Evolutionary conservation across 2,797 vertebrate genomes (phyloP).

Genomic region (Lagorchestes hirsutus): DNA sequence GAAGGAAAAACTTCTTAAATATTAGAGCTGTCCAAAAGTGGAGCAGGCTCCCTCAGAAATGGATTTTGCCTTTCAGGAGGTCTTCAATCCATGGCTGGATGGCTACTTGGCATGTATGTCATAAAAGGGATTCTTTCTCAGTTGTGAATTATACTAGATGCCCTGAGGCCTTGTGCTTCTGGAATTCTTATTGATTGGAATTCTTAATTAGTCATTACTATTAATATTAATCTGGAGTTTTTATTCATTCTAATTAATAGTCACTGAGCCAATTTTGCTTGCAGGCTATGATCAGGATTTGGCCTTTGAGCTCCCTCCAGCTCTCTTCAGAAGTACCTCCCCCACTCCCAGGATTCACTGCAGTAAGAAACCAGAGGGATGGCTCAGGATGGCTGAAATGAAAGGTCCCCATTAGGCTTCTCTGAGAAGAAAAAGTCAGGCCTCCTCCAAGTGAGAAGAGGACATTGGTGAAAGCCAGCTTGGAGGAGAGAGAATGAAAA

Average conservation of each 20-base stretch:
- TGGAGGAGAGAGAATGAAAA: background rate
- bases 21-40: background rate
- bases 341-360: background rate
- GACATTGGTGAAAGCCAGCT: background rate
- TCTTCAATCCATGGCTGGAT: background rate
- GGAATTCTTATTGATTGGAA: background rate
- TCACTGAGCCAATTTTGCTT: background rate
- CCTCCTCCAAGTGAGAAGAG: background rate
- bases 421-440: background rate
- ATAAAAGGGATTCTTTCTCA: background rate
- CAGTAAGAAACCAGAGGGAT: background rate
- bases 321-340: background rate
- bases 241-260: background rate
- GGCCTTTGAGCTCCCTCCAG: background rate
- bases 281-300: background rate
- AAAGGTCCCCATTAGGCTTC: background rate
- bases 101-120: background rate
- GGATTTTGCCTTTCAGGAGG: background rate
- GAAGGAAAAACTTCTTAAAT: background rate
- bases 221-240: background rate
- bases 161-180: background rate
- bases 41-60: background rate
- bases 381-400: background rate
- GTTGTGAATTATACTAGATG: background rate
- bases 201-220: background rate